Base-by-base conservation (phyloP, 2,113 vertebrate species). In the Chlorocebus sabaeus region DNA sequence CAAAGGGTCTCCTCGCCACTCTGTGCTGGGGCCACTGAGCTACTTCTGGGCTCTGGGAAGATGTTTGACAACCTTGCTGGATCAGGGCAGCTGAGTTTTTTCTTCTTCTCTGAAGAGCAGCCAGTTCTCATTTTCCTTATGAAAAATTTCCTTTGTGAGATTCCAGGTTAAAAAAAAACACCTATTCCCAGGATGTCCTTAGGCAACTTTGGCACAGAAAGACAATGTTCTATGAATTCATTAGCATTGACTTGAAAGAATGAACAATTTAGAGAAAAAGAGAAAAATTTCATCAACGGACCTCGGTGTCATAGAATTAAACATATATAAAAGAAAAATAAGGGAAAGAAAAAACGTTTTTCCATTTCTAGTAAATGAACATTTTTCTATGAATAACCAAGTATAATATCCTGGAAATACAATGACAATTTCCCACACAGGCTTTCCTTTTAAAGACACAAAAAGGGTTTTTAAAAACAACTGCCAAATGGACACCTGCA, bases 331-430 rank as follows among this genome's bases (percentile, higher is more conserved):
- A 73, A 61, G 18, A 27, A 38, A 61, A 89, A 55, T 16, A 30
- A 12, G 6, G n/a, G 16, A 59, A 35, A 52, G 38, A 93, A 22
- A n/a, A 27, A 35, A 50, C 72, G 59, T 0, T 6, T 75, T 81
- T 72, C 45, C 22, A 61, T 85, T 76, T 81, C 50, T 50, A 86
- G 48, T 72, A 93, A 76, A 40, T 20, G 57, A 55, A 17, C 35
- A 70, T 83, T 90, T 93, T 96, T 90, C 67, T 78, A 17, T 8
- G 94, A 93, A 90, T 43, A 67, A 55, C 13, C 89, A 75, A 89
- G 92, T 43, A 55, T 35, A 80, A 16, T 86, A 35, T 48, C 64
- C 59, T 90, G 61, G 61, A 79, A 90, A 86, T n/a, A 75, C 43
- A 90, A 45, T 48, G 68, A 73, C 38, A 76, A 78, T 61, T 85